Evolutionary conservation across 2,888 invertebrate genomes (phyloP).

Genomic region (Caenorhabditis parvicauda): DNA sequence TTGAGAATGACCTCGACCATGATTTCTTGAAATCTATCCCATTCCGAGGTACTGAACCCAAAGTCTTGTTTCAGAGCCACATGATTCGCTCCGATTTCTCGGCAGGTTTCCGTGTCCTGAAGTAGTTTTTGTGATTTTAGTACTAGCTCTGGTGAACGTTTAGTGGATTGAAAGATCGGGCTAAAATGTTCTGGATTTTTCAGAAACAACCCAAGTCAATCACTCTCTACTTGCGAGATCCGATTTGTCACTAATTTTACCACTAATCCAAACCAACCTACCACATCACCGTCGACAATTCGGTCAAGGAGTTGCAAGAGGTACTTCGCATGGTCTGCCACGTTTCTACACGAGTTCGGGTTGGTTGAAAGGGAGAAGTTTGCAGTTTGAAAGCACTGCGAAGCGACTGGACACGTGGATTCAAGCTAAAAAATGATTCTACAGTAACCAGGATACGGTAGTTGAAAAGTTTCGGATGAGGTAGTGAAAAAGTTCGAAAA

Average conservation of each 20-base stretch:
- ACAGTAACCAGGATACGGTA: no score
- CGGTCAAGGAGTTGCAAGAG: slow-evolving; percentile 45
- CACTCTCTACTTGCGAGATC: no score
- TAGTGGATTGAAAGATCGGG: no score
- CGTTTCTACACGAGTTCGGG: slow-evolving; percentile 28
- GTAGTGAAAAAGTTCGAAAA: not conserved
- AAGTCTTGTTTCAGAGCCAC: slow-evolving; percentile 26
- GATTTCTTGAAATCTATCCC: slow-evolving; percentile 40
- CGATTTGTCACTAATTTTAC: no score
- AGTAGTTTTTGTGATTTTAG: slow-evolving; percentile 3
- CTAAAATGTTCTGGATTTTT: no score
- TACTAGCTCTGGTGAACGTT: no score
- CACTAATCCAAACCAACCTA: slow-evolving; percentile 7
- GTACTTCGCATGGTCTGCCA: slow-evolving; percentile 50
- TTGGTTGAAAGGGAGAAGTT: slow-evolving; percentile 28
- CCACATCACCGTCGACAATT: slow-evolving; percentile 50
- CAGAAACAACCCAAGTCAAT: no score
- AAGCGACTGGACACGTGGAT: slow-evolving; percentile 34
- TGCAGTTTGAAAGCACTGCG: slow-evolving; percentile 35
- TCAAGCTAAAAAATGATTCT: slow-evolving; percentile 21
- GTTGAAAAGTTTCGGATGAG: not conserved
- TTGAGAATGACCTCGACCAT: slow-evolving; percentile 53
- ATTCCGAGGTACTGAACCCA: slow-evolving; percentile 28
- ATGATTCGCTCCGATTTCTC: slow-evolving; percentile 41
- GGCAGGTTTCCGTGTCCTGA: slow-evolving; percentile 28